Evolutionary conservation across 2,113 vertebrate genomes (phyloP).

Genomic region (Seriola rivoliana): DNA sequence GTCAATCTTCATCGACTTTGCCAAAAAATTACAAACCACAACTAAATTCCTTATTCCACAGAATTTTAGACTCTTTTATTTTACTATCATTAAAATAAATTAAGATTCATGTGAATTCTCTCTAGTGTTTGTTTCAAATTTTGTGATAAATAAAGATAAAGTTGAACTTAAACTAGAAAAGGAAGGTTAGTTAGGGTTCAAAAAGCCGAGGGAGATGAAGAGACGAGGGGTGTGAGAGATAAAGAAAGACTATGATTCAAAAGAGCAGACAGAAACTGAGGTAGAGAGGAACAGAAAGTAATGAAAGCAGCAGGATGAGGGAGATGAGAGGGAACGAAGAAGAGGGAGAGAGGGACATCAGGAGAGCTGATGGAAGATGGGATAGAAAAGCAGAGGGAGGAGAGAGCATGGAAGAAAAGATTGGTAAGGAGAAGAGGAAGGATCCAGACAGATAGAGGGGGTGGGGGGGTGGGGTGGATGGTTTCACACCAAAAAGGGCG

Average conservation of each 20-base stretch:
- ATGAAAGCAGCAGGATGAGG: slow-evolving; percentile 6
- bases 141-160: not conserved
- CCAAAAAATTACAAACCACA: no score
- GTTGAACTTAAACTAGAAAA: not conserved
- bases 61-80: not conserved
- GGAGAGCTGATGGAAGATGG: not conserved
- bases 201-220: not conserved
- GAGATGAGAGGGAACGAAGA: not conserved
- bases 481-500: slow-evolving; percentile 50
- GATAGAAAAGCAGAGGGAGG: not conserved
- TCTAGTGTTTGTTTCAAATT: no score
- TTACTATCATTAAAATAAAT: no score
- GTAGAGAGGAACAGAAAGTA: not conserved
- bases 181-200: not conserved
- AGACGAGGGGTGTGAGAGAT: not conserved
- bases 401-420: not conserved
- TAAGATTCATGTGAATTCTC: no score
- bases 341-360: accelerated
- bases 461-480: slow-evolving; percentile 1
- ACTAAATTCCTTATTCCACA: no score
- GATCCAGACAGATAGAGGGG: not conserved
- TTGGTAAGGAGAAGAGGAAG: not conserved
- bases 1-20: not conserved
- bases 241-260: no score
- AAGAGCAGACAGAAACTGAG: not conserved